A percentile compares a stretch with the other conserved stretches of the same genome.
phyloP scores from a whole-genome alignment of 2,797 vertebrate genomes.

The Pagetopsis macropterus region DNA sequence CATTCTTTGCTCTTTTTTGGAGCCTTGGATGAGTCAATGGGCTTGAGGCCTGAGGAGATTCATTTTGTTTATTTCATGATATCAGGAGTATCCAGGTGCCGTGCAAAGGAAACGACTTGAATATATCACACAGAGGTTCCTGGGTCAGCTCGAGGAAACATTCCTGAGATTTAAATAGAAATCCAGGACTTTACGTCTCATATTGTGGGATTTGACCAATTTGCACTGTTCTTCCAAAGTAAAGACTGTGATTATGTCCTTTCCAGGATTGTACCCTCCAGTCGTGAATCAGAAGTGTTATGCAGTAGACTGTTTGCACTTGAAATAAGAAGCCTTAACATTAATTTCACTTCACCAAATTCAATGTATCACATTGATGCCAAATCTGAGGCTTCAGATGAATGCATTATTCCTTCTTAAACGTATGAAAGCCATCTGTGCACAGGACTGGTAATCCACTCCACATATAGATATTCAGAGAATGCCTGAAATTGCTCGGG shows the following conservation, averaged over 20 bases:
- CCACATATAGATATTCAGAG: conserved; percentile 54
- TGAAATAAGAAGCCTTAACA: conserved; percentile 57
- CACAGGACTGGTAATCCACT: conserved; percentile 53
- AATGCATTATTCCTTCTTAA: conserved; percentile 58
- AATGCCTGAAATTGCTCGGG: conserved; percentile 39
- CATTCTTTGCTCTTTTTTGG: too few species aligned
- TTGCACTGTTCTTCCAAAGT: conserved; percentile 61
- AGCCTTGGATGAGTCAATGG: too few species aligned
- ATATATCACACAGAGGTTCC: conserved; percentile 46
- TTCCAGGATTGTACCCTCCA: conserved; percentile 58
- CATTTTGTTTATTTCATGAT: too few species aligned
- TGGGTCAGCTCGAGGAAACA: conserved; percentile 22
- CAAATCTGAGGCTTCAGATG: conserved; percentile 63
- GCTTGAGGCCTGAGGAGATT: too few species aligned
- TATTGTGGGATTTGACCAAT: conserved; percentile 49
- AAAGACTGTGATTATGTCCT: conserved; percentile 62
- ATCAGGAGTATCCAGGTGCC: too few species aligned
- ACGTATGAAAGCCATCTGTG: conserved; percentile 73
- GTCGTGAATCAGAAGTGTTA: conserved; percentile 33
- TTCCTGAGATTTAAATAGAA: conserved; percentile 26
- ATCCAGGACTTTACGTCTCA: conserved; percentile 8
- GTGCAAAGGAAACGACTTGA: background rate
- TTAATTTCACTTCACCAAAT: conserved; percentile 57
- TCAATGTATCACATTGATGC: conserved; percentile 46
- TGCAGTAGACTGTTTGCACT: conserved; percentile 36